Evolutionary conservation across 2,797 vertebrate species (phyloP), one percentile per base, ranked within the genome.

Genomic region (Pterois miles): DNA sequence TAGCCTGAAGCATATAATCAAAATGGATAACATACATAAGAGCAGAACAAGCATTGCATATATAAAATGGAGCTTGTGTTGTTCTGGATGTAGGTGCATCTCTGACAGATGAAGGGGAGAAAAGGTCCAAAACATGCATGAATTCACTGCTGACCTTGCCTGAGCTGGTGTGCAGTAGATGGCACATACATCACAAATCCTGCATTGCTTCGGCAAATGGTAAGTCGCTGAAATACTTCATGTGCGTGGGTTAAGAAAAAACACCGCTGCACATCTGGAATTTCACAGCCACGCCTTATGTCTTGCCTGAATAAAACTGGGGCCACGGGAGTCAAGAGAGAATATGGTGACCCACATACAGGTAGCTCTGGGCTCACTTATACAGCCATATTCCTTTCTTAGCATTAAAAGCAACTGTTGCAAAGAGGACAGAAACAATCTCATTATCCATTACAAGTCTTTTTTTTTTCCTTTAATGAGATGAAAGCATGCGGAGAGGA

Each of bases 81-180:
- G 18, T 65, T 57, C 29, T 63, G 12, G 14, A 58, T 59, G 38
- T 36, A 33, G 18, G 8, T 18, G 3, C 1, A 2, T 18, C 6
- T 69, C 36, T 50, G 57, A n/a, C 34, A 67, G 14, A n/a, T 64
- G 6, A 33, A 57, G 7, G 1, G 3, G 6, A 8, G 12, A 29
- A 31, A 20, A 54, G 18, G 58, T 2, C 10, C 29, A n/a, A 48
- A 64, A 38, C 46, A 29, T 65, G 16, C 4, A 25, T 31, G 62
- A 23, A 46, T 50, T 76, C 22, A 62, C 38, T 11, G 16, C n/a
- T 79, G 83, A 82, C 73, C 74, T 75, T 80, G 65, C 4, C n/a
- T 65, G 36, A 29, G 69, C 59, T 73, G 25, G n/a, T 33, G 34
- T 62, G 46, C 46, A 23, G 31, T 54, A 12, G 33, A 38, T 53